phyloP scores from a whole-genome alignment of 1,140 invertebrate genomes.

The Bicyclus anynana region DNA sequence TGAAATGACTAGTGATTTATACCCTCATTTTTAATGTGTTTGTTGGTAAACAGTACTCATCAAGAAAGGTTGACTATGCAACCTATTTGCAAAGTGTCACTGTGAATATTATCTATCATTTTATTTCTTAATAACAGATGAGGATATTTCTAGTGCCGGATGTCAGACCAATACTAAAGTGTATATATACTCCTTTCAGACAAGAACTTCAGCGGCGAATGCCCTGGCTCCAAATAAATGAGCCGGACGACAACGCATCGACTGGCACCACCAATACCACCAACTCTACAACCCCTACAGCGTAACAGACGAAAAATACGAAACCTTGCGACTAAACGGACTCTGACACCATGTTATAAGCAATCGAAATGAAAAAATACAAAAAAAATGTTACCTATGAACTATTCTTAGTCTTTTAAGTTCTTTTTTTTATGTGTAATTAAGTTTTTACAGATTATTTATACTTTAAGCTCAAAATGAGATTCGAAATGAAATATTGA shows the following conservation, averaged over 20 bases:
- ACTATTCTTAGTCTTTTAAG: neutral
- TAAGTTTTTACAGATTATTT: slow-evolving; percentile 10
- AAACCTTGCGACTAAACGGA: slow-evolving; percentile 10
- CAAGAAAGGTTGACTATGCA: too few species aligned
- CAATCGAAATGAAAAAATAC: slow-evolving; percentile 1
- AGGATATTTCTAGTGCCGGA: too few species aligned
- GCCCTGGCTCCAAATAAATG: slow-evolving; percentile 75
- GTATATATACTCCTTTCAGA: too few species aligned
- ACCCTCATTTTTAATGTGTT: too few species aligned
- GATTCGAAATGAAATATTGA: slow-evolving; percentile 6
- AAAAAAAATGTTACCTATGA: slow-evolving; percentile 11
- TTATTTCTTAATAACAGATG: too few species aligned
- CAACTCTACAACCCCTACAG: slow-evolving; percentile 40
- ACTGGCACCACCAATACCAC: slow-evolving; percentile 55
- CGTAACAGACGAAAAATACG: slow-evolving; percentile 2
- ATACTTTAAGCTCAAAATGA: slow-evolving; percentile 29
- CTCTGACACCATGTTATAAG: neutral
- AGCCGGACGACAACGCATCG: slow-evolving; percentile 65
- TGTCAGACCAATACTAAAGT: too few species aligned
- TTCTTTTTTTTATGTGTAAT: neutral
- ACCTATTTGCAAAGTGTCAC: too few species aligned
- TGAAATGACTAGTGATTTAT: too few species aligned
- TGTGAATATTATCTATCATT: too few species aligned
- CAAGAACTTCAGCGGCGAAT: slow-evolving; percentile 71
- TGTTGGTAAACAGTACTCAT: too few species aligned